Conservation (phyloP, 2,113 vertebrate genomes). For the Chionis minor region DNA sequence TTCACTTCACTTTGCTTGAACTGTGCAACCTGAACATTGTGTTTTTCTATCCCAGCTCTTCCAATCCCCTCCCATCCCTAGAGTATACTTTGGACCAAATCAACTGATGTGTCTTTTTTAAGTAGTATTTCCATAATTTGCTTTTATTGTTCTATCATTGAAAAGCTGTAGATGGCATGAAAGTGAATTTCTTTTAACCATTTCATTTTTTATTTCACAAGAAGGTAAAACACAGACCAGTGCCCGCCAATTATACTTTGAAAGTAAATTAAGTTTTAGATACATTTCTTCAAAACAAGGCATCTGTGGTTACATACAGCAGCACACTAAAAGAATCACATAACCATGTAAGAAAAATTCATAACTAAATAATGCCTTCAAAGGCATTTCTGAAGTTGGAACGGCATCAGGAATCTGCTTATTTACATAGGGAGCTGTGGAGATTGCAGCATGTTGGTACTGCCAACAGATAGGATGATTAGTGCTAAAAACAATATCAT, state of each 20-base stretch:
- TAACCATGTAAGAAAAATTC: conserved; percentile 22
- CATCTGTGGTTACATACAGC: background rate
- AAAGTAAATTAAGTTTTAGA: background rate
- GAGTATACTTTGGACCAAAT: conserved; percentile 39
- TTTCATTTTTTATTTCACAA: background rate
- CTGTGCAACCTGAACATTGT: conserved; percentile 52
- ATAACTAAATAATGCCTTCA: conserved; percentile 53
- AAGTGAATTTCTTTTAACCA: background rate
- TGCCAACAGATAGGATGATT: conserved; percentile 67
- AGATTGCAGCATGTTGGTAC: conserved; percentile 63
- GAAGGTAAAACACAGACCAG: background rate
- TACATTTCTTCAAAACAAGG: background rate
- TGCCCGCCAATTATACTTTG: background rate
- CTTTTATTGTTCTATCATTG: conserved; percentile 10
- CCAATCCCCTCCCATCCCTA: conserved; percentile 48
- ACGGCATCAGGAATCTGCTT: conserved; percentile 72
- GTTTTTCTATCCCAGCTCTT: conserved; percentile 44
- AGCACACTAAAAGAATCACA: background rate
- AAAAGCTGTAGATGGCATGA: background rate
- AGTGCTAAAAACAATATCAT: conserved; percentile 66
- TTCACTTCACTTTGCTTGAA: conserved; percentile 17
- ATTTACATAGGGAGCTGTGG: conserved; percentile 68
- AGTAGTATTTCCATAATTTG: conserved; percentile 17
- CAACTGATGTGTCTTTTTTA: background rate
- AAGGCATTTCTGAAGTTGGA: conserved; percentile 71